These are phyloP conservation scores for Loriculus beryllinus DNA, from an alignment of 2,797 vertebrate species.

Conservation along the genomic window DNA sequence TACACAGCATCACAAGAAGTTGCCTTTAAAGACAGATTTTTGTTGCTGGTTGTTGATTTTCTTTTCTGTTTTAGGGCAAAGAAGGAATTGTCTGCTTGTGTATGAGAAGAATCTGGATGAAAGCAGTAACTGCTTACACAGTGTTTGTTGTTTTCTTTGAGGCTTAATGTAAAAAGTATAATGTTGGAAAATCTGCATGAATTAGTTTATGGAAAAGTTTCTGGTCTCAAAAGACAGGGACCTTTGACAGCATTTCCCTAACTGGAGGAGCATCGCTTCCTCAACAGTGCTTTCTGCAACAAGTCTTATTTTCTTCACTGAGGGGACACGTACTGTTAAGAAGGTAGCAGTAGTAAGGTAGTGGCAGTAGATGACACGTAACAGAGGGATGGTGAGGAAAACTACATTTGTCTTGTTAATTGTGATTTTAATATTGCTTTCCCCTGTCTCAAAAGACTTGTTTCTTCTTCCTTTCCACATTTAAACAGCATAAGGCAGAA, in stretches of 20 bases:
- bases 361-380: neutral
- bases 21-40: neutral
- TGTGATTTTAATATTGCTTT: neutral
- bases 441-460: neutral
- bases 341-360: neutral
- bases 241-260: neutral
- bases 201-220: neutral
- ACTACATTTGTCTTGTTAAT: neutral
- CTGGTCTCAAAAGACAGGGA: neutral
- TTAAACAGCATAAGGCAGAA: constrained; percentile 31
- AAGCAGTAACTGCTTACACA: neutral
- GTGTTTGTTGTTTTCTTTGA: neutral
- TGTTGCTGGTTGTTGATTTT: neutral
- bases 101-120: neutral
- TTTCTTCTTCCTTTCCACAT: neutral
- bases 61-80: neutral
- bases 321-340: neutral
- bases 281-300: neutral
- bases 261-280: neutral
- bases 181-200: neutral
- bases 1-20: neutral
- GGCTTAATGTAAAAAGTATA: neutral
- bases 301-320: neutral
- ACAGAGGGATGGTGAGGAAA: neutral
- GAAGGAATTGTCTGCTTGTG: neutral